A percentile compares a stretch with the other conserved stretches of the same genome.
Conservation (phyloP, 2,113 vertebrate genomes). For the Shinisaurus crocodilurus region DNA sequence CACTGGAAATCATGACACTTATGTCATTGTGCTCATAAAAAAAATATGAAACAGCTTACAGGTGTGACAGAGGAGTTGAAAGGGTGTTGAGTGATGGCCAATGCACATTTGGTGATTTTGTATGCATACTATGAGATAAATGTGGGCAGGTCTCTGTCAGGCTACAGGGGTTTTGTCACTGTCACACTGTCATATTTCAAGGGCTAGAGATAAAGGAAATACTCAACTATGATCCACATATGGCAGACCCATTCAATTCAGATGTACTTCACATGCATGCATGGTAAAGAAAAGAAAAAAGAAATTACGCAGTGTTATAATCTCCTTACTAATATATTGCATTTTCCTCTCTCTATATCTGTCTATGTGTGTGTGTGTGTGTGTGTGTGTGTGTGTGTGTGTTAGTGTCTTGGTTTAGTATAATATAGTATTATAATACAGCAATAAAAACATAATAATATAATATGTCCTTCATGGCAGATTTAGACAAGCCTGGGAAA, state of each 20-base stretch:
- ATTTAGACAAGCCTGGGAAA: neutral
- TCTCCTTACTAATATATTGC: neutral
- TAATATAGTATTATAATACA: neutral
- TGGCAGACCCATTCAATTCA: neutral
- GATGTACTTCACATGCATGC: neutral
- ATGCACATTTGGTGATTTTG: neutral
- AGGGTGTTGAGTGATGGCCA: neutral
- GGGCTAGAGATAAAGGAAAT: neutral
- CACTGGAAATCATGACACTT: neutral
- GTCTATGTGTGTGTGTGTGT: neutral
- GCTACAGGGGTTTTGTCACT: neutral
- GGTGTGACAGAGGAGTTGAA: neutral
- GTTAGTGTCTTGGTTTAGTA: neutral
- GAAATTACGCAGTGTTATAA: neutral
- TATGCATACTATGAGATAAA: conserved; percentile 6
- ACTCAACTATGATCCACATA: neutral
- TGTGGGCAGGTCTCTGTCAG: neutral
- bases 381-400: neutral
- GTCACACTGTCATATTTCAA: conserved; percentile 1
- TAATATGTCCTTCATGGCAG: neutral
- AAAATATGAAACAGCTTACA: neutral
- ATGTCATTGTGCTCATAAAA: neutral
- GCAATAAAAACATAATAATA: neutral
- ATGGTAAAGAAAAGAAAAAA: neutral
- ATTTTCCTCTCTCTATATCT: too few species aligned